Conservation (phyloP, 2,888 invertebrate species). For the Alloplasta piceator region DNA sequence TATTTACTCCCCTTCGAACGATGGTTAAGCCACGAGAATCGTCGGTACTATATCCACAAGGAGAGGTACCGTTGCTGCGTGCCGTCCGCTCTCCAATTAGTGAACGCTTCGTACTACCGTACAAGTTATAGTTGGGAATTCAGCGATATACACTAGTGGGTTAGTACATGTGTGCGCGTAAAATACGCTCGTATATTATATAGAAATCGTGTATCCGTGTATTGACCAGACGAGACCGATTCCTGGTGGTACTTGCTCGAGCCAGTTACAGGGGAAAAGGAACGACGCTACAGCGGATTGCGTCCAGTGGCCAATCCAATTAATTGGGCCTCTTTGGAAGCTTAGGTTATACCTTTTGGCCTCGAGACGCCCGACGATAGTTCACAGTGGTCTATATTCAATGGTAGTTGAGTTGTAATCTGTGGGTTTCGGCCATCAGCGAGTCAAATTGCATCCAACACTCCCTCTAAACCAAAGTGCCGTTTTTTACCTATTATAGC, state of each 20-base stretch:
- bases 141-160: slow-evolving; percentile 3
- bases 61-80: slow-evolving; percentile 31
- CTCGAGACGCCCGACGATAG: slow-evolving; percentile 38
- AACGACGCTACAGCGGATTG: slow-evolving; percentile 44
- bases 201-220: slow-evolving; percentile 1
- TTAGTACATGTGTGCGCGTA: neutral
- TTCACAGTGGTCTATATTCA: slow-evolving; percentile 32
- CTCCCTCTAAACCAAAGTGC: neutral
- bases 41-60: neutral
- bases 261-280: slow-evolving; percentile 43
- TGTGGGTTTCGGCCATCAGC: slow-evolving; percentile 23
- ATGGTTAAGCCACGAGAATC: slow-evolving; percentile 30
- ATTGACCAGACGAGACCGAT: slow-evolving; percentile 19
- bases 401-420: slow-evolving; percentile 7
- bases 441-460: slow-evolving; percentile 7
- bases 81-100: slow-evolving; percentile 58
- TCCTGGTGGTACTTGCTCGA: slow-evolving; percentile 19
- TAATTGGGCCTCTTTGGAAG: slow-evolving; percentile 56
- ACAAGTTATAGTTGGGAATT: slow-evolving; percentile 26
- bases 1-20: slow-evolving; percentile 15
- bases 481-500: neutral
- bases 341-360: slow-evolving; percentile 17
- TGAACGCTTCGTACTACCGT: slow-evolving; percentile 35
- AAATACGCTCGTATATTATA: neutral
- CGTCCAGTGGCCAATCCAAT: slow-evolving; percentile 56